These are phyloP conservation scores for Dynastes grantii DNA, from an alignment of 2,888 invertebrate genomes.

Conservation along the genomic window DNA sequence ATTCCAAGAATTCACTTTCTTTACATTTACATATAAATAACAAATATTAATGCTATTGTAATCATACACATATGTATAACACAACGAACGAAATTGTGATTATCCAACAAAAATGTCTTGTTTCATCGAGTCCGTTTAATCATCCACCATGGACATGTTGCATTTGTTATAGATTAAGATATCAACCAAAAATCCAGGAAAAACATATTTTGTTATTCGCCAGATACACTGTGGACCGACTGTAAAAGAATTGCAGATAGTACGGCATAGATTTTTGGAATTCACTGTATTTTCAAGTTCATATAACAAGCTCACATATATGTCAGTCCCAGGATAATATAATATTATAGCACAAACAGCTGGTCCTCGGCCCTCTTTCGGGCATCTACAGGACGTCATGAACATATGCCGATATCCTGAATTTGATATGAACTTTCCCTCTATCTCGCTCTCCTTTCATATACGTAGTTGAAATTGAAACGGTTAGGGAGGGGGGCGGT, in stretches of 20 bases:
- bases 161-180: too few species aligned
- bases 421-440: conserved; percentile 63
- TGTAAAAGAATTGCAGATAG: conserved; percentile 2
- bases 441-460: conserved; percentile 50
- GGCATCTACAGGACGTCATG: conserved; percentile 63
- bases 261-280: conserved; percentile 27
- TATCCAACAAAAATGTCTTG: too few species aligned
- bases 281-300: conserved; percentile 40
- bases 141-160: too few species aligned
- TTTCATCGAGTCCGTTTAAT: too few species aligned
- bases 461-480: conserved; percentile 38
- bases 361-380: conserved; percentile 59
- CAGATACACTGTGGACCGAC: neutral
- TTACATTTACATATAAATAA: too few species aligned
- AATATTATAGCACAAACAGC: conserved; percentile 64
- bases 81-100: too few species aligned
- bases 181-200: too few species aligned
- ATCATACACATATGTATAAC: too few species aligned
- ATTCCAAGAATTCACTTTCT: too few species aligned
- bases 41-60: too few species aligned
- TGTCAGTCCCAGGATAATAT: conserved; percentile 64
- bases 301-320: conserved; percentile 59
- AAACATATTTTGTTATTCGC: too few species aligned
- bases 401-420: conserved; percentile 66
- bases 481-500: conserved; percentile 22